Base-by-base conservation (phyloP, 2,113 vertebrate species). In the Brachionichthys hirsutus region DNA sequence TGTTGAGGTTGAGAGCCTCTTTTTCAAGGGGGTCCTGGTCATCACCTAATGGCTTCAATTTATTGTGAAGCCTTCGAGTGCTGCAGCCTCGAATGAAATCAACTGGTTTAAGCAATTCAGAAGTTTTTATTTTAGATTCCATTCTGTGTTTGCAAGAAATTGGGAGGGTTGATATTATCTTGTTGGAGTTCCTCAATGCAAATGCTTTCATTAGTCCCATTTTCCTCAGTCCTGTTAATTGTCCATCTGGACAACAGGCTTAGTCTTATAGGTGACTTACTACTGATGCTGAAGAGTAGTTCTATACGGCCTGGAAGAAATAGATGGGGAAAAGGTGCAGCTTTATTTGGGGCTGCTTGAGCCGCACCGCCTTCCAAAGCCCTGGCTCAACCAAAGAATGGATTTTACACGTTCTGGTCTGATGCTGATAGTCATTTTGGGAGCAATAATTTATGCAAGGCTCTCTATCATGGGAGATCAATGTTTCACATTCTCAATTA, bases 401-500 rank as follows among this genome's bases (percentile, higher is more conserved):
- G 0, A 56, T 64, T 78, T 54, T 3, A 59, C 1, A 11, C 73
- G 52, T 7, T 18, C 59, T 13, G 14, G 30, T 66, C 74, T 70
- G 60, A 56, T 56, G 72, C 18, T 45, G 18, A 53, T 22, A 43
- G 60, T 73, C 62, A 19, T 66, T 76, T 34, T 40, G 62, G 51
- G 75, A 80, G 65, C 58, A 50, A 42, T 77, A 59, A 62, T 84
- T 74, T 76, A 44, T 65, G 58, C 68, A 11, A 40, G 34, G 24
- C 59, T 65, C 51, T 77, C 65, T 66, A 74, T 87, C 75, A 57
- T 12, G 47, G 69, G 82, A 85, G 78, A 80, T 81, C 62, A 65
- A 51, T 63, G 45, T 63, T 73, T 71, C 75, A 67, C 50, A 41
- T 63, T 75, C 73, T 69, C 78, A 79, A 84, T 89, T 81, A 87